Evolutionary conservation across 2,113 vertebrate species (phyloP).

Genomic region (Todiramphus chloris): DNA sequence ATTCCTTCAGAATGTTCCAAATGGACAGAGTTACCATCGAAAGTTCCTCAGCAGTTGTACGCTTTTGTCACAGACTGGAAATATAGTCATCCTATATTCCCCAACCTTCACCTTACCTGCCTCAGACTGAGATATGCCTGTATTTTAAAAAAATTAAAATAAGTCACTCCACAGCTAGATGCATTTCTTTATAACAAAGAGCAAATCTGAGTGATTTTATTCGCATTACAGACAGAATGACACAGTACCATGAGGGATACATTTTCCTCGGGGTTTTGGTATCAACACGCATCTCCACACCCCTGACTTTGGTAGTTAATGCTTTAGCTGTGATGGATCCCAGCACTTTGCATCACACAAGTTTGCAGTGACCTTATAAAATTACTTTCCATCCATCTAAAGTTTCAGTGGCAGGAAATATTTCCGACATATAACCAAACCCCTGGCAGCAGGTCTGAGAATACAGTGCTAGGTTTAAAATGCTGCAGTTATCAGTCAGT

Average conservation of each 20-base stretch:
- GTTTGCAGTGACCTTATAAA: not conserved
- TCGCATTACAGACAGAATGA: not conserved
- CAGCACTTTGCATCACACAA: not conserved
- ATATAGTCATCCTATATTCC: not conserved
- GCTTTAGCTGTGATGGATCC: not conserved
- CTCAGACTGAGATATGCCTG: not conserved
- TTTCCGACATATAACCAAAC: constrained; percentile 19
- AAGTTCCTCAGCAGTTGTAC: not conserved
- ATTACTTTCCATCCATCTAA: not conserved
- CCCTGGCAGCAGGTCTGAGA: constrained; percentile 41
- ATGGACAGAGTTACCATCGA: not conserved
- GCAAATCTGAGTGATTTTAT: not conserved
- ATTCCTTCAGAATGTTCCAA: not conserved
- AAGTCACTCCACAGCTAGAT: not conserved
- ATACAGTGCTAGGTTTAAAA: constrained; percentile 24
- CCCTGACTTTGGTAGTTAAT: not conserved
- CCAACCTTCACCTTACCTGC: not conserved
- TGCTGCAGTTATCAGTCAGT: constrained; percentile 58
- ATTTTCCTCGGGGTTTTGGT: not conserved
- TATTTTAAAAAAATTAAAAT: not conserved
- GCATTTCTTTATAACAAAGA: not conserved
- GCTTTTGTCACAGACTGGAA: not conserved
- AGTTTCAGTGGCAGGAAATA: constrained; percentile 29
- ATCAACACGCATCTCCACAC: not conserved
- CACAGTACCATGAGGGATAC: not conserved